Evolutionary conservation across 2,113 vertebrate genomes (phyloP), one percentile per base, ranked within the genome.

Genomic region (Gnathonemus echidnorhynchus): DNA sequence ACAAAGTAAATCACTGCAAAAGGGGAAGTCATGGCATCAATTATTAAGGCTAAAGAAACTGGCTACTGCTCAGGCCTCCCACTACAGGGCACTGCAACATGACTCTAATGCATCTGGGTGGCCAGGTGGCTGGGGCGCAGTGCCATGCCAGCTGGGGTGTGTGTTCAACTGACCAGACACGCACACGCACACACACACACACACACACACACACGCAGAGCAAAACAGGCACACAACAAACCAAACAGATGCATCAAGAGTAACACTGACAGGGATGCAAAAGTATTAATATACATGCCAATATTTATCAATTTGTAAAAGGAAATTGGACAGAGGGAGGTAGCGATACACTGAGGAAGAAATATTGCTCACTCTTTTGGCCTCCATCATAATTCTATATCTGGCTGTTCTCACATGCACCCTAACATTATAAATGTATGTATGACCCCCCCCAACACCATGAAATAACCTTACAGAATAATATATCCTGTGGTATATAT

Each of bases 61-160:
- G 86, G 87, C 45, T 85, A 58, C 90, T 90, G 62, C 90, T 87
- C 27, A 89, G 89, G 91, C 90, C 89, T 88, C 90, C 52, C 49
- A 86, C 58, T 35, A 52, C 90, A 89, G 90, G 88, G 88, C 87
- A 90, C 90, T 48, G 49, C 74, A 86, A 90, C 70, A 89, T 90
- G 90, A 93, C 90, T 86, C 80, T 92, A 91, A 94, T 92, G 92
- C 89, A 88, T 90, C 86, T 62, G 50, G 88, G 88, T 88, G 86
- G 90, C 90, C 93, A 94, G 94, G 94, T 94, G 93, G 91, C 86
- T 86, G 88, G 50, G 88, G 88, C 85, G 90, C 85, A 89, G 90
- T 89, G 91, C 52, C 70, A 74, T 88, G 3, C 49, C 87, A 89
- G 70, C 0, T 80, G 90, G 83, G 53, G 77, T 15, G 87, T 50